These are phyloP conservation scores for Tinea pellionella DNA, from an alignment of 2,888 invertebrate genomes.

Conservation along the genomic window DNA sequence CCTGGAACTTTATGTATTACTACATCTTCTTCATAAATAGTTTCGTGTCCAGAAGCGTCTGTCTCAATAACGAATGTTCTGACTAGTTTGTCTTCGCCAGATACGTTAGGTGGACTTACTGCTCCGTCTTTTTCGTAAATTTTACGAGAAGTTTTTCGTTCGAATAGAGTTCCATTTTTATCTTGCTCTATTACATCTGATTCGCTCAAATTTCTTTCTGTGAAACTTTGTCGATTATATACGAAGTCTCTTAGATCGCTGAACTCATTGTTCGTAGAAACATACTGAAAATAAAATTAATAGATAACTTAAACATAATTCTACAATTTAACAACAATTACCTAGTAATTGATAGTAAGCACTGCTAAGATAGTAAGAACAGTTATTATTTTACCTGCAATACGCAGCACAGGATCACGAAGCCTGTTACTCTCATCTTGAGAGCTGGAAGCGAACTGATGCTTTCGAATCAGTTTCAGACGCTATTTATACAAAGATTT, in stretches of 20 bases:
- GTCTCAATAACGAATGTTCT: slow-evolving; percentile 27
- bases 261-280: slow-evolving; percentile 25
- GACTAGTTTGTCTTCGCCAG: slow-evolving; percentile 26
- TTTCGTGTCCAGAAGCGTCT: slow-evolving; percentile 33
- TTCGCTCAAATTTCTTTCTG: slow-evolving; percentile 23
- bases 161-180: slow-evolving; percentile 25
- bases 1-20: slow-evolving; percentile 27
- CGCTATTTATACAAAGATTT: slow-evolving; percentile 43
- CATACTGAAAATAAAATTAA: slow-evolving; percentile 26
- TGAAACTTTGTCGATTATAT: slow-evolving; percentile 20
- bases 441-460: slow-evolving; percentile 61
- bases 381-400: slow-evolving; percentile 41
- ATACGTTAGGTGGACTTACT: slow-evolving; percentile 17
- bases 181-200: slow-evolving; percentile 25
- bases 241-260: slow-evolving; percentile 10
- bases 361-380: too few relatives aligned
- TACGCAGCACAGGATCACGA: slow-evolving; percentile 59
- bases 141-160: slow-evolving; percentile 24
- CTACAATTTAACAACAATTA: neutral
- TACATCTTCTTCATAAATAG: slow-evolving; percentile 37
- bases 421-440: slow-evolving; percentile 54
- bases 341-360: too few relatives aligned
- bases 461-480: slow-evolving; percentile 19
- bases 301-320: neutral
- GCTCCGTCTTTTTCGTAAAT: slow-evolving; percentile 23